Evolutionary conservation across 2,797 vertebrate species (phyloP).

Genomic region (Catamblyrhynchus diadema): DNA sequence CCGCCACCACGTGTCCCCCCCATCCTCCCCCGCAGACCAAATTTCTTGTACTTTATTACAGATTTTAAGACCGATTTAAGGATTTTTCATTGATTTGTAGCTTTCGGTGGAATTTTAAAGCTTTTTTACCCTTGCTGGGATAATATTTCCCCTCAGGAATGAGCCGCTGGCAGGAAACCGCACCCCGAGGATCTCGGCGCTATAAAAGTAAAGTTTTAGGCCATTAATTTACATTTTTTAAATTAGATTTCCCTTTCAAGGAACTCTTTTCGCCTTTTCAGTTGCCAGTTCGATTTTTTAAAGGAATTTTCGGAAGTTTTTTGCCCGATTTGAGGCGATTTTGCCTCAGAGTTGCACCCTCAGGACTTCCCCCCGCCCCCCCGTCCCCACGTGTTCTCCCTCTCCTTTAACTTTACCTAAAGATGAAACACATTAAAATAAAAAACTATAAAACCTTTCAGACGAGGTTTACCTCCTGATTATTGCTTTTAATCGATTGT

Average conservation of each 20-base stretch:
- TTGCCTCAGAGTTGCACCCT: not conserved
- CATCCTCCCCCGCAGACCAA: rapidly evolving
- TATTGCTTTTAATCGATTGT: too few relatives aligned
- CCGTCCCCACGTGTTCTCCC: too few relatives aligned
- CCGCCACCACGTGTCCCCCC: not conserved
- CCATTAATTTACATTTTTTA: rapidly evolving
- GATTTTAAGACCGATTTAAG: rapidly evolving
- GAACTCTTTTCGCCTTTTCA: rapidly evolving
- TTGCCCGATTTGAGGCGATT: not conserved
- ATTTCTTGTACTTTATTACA: rapidly evolving
- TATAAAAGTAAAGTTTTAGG: rapidly evolving
- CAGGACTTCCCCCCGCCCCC: too few relatives aligned
- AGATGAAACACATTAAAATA: not conserved
- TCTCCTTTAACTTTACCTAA: too few relatives aligned
- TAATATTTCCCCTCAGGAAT: rapidly evolving
- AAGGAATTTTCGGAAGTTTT: rapidly evolving
- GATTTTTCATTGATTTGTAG: rapidly evolving
- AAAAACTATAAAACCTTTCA: rapidly evolving
- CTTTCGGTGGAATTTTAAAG: rapidly evolving
- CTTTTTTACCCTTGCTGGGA: rapidly evolving
- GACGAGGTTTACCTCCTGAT: rapidly evolving
- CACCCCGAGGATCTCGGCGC: rapidly evolving
- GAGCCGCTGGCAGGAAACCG: rapidly evolving
- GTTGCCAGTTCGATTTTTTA: rapidly evolving
- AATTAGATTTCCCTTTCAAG: rapidly evolving